These are phyloP conservation scores for Ichneumoninae sp. DNA, from an alignment of 2,888 invertebrate species.

Conservation along the genomic window DNA sequence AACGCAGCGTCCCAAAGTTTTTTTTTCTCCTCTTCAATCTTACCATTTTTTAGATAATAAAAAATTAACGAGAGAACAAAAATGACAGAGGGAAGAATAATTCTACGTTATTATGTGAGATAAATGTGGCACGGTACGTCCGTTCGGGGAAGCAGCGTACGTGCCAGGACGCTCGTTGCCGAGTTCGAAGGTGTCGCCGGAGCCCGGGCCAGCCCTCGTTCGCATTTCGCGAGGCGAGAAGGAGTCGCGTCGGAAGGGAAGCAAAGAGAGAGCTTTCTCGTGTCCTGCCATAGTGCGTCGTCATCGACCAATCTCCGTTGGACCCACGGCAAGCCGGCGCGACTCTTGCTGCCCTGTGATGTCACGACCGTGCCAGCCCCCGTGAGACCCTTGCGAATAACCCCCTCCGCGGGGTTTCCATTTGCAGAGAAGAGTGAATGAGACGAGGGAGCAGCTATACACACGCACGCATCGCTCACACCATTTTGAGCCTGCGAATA, in stretches of 20 bases:
- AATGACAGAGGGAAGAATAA: conserved; percentile 1
- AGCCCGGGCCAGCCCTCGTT: conserved; percentile 54
- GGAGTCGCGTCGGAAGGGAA: conserved; percentile 67
- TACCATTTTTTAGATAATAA: too few relatives aligned
- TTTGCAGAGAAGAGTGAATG: conserved; percentile 46
- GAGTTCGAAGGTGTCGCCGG: conserved; percentile 47
- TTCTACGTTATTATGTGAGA: conserved; percentile 14
- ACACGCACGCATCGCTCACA: conserved; percentile 10
- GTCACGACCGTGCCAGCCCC: conserved; percentile 59
- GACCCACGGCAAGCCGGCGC: conserved; percentile 49
- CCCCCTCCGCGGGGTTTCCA: conserved; percentile 57
- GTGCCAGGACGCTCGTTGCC: conserved; percentile 24
- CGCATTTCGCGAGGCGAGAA: conserved; percentile 21
- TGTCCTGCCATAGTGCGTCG: conserved; percentile 77
- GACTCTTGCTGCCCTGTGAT: conserved; percentile 50
- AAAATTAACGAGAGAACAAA: not conserved
- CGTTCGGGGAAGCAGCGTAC: not conserved
- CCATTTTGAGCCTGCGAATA: conserved; percentile 52
- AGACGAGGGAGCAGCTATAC: conserved; percentile 4
- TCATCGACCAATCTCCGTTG: conserved; percentile 76
- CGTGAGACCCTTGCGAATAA: conserved; percentile 51
- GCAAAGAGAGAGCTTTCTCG: conserved; percentile 81
- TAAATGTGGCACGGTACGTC: not conserved
- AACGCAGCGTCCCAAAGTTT: not conserved
- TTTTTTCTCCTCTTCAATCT: not conserved